A percentile compares a stretch with the other conserved stretches of the same genome.
Evolutionary conservation across 2,113 vertebrate species (phyloP).

Genomic region (Phaetusa simplex): DNA sequence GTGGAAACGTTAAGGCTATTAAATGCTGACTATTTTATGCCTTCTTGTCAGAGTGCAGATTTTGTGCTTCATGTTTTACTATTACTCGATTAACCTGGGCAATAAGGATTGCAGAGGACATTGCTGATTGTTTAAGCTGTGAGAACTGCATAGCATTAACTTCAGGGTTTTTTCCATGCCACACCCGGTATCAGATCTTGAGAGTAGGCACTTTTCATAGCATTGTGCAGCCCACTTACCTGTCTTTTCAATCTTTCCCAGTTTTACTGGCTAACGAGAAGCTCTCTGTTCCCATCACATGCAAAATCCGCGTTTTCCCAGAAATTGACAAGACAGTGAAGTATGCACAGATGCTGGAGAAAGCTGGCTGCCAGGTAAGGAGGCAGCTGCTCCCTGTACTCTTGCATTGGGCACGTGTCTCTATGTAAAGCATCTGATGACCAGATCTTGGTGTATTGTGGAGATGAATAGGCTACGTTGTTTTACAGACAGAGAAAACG

Average conservation of each 20-base stretch:
- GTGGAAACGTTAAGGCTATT: neutral
- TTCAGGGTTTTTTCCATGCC: neutral
- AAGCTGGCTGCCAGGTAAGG: constrained; percentile 95
- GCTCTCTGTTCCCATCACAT: constrained; percentile 93
- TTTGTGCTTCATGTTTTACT: neutral
- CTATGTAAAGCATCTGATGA: neutral
- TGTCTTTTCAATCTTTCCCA: constrained; percentile 62
- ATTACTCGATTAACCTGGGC: neutral
- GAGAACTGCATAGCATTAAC: neutral
- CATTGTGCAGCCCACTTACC: constrained; percentile 29
- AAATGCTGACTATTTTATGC: neutral
- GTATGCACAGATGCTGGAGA: constrained; percentile 96
- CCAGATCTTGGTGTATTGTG: neutral
- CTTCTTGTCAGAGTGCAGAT: neutral
- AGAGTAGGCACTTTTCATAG: neutral
- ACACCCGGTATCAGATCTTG: neutral
- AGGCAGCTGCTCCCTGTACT: neutral
- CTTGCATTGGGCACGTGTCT: neutral
- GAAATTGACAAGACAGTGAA: constrained; percentile 91
- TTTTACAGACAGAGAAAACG: neutral
- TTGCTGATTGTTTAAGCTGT: neutral
- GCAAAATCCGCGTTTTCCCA: constrained; percentile 95
- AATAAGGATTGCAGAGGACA: neutral
- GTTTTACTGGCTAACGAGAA: constrained; percentile 91
- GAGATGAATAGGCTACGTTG: neutral